Base-by-base conservation (phyloP, 2,797 vertebrate species). In the Meriones psammophilus region DNA sequence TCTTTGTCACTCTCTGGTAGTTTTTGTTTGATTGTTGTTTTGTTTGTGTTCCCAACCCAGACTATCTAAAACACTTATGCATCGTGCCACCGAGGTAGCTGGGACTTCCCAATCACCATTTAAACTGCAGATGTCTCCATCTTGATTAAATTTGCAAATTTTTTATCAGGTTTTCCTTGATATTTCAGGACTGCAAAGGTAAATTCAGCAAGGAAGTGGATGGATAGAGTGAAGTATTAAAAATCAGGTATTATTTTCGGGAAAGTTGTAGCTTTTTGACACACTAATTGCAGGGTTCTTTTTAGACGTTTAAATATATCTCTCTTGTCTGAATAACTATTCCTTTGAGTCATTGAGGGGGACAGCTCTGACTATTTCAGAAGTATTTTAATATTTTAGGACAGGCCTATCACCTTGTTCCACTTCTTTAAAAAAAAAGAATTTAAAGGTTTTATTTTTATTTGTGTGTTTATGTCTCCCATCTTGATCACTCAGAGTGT, bases 81-180 rank as follows among this genome's bases (percentile, higher is more conserved):
- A 50, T 50, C 1, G 50, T 50, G 50, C 50, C 50, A 50, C 9
- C 50, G 9, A 50, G 50, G 50, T 50, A 50, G 50, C 50, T 50
- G 50, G 50, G 50, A 50, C 10, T 50, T 50, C 50, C 50, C 50
- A 50, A 10, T 50, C 50, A 50, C 50, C 50, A 50, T 1, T 50
- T 85, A 39, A 90, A 96, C 26, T 79, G 18, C 7, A 74, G 39
- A 15, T 8, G 85, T 92, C 9, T 33, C 20, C n/a, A 76, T 88
- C 86, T 50, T 86, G 79, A 71, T 79, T 58, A 83, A 77, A 94
- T 89, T 42, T 50, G 95, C 64, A 92, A 84, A 33, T 83, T 89
- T 78, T 83, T 15, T 54, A 83, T 68, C 36, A 80, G 91, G 42
- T 81, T 97, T 92, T 93, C 15, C 26, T 9, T 78, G 66, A 8